Base-by-base conservation (phyloP, 1,140 invertebrate genomes). In the Habropoda laboriosa region DNA sequence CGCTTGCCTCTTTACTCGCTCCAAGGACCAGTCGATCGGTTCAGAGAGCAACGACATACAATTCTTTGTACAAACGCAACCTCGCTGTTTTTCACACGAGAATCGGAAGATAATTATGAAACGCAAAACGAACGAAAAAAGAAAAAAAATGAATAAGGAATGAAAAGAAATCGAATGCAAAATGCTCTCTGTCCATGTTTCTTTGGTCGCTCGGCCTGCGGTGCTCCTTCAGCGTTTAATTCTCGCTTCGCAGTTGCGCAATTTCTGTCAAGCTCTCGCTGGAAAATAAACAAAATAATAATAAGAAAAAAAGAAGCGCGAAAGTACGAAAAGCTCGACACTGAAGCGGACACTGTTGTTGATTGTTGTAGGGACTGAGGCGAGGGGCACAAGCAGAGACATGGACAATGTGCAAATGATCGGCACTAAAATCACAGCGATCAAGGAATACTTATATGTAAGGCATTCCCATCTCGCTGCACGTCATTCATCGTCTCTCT, bases 381-480 rank as follows among this genome's bases (percentile, higher is more conserved):
- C 91, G 88, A 91, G 91, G 91, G 89, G 86, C 89, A 91, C 89
- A 90, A 85, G 88, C 90, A 90, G 90, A 92, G 91, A 92, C 90
- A 93, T 92, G 91, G 92, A 93, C 91, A 93, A 93, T 92, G 91
- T 93, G 88, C 92, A 92, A 93, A 92, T 93, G 91, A 90, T 93
- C 89, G 91, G 92, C 90, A 93, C 91, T 92, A 92, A 93, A 92
- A 90, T 93, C 88, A 92, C 92, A 90, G 91, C 92, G 86, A 92
- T 93, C 92, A 93, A 93, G 92, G 92, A 93, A 88, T 93, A 93
- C 91, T 93, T 93, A 93, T 93, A 92, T 93, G 92, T 93, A 93
- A 93, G 92, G 82, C 89, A 91, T 86, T 86, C 87, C 64, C 85
- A 84, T 85, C 42, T 74, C 81, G 73, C 74, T 60, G 38, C 67